Conservation (phyloP, 2,113 vertebrate species). For the Aphyosemion australe region DNA sequence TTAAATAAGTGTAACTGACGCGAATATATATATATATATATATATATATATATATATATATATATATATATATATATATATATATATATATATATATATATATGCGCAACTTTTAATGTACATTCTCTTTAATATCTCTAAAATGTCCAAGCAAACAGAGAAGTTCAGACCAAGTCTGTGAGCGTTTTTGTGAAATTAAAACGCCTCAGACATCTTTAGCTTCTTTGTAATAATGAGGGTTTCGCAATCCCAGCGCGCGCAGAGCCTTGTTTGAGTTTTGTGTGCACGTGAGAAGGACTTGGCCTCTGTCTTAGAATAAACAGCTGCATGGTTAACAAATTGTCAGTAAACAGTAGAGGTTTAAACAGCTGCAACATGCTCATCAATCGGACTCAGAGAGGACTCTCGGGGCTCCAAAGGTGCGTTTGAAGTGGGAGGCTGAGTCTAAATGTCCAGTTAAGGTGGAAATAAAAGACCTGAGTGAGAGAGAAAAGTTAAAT, state of each 20-base stretch:
- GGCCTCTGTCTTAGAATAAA: constrained; percentile 74
- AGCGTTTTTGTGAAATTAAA: too few relatives aligned
- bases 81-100: too few relatives aligned
- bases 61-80: too few relatives aligned
- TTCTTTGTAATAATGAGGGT: neutral
- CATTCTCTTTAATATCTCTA: too few relatives aligned
- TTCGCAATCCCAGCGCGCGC: constrained; percentile 10
- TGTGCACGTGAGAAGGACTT: constrained; percentile 67
- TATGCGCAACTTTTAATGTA: too few relatives aligned
- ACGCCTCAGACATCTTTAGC: neutral
- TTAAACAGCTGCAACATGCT: constrained; percentile 74
- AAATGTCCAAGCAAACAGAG: too few relatives aligned
- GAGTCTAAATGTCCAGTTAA: neutral
- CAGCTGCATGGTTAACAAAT: constrained; percentile 77
- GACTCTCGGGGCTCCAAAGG: constrained; percentile 20
- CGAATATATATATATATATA: too few relatives aligned
- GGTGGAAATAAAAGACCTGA: neutral
- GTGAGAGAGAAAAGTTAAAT: constrained; percentile 3
- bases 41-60: too few relatives aligned
- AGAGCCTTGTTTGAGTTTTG: constrained; percentile 69
- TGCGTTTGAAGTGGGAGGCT: constrained; percentile 25
- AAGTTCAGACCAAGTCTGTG: too few relatives aligned
- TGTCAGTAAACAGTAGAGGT: constrained; percentile 49
- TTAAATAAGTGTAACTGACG: too few relatives aligned
- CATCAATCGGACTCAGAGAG: constrained; percentile 50